Evolutionary conservation across 2,888 invertebrate species (phyloP), one percentile per base, ranked within the genome.

Genomic region (Geotrupes spiniger): DNA sequence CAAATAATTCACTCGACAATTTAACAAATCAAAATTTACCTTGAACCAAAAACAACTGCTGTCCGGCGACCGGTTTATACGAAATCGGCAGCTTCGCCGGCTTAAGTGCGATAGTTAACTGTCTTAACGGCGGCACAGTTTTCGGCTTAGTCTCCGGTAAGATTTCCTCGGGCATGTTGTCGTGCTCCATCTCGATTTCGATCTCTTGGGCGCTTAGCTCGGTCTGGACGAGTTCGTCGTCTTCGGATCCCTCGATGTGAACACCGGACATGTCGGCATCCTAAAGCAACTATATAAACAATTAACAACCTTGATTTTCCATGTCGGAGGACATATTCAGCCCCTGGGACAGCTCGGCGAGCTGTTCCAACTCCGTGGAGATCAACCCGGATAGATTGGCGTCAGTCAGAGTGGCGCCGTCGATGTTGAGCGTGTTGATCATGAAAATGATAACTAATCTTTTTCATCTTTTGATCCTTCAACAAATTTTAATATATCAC

Each of bases 51-150:
- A 78, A 59, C 38, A 78, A 63, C 52, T 76, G 74, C 28, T 78
- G 77, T 46, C 75, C 75, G 0, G 63, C 48, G 11, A 68, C 60
- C 4, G 70, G 66, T 57, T 72, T 71, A 21, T 72, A 59, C 14
- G 71, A 55, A 16, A 73, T 62, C 4, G 71, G 72, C 15, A 72
- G 57, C 57, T 63, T 63, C 3, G 69, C 55, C 0, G 74, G 76
- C 58, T 75, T 79, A 0, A 79, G 79, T 0, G 79, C 79, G 51
- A 79, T 79, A 1, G 78, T 75, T 1, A 79, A 71, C 51, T 66
- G 68, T 39, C 64, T 51, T 10, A 66, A 48, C 69, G 79, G 57
- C 64, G 75, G 54, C 2, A 72, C 59, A 2, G 56, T 45, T 45
- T 53, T 63, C 8, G 53, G 56, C 53, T 63, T 67, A 9, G 60